Percentiles rank a stretch among this genome's conserved stretches.
phyloP scores from a whole-genome alignment of 2,113 vertebrate species.

The Gulo gulo region DNA sequence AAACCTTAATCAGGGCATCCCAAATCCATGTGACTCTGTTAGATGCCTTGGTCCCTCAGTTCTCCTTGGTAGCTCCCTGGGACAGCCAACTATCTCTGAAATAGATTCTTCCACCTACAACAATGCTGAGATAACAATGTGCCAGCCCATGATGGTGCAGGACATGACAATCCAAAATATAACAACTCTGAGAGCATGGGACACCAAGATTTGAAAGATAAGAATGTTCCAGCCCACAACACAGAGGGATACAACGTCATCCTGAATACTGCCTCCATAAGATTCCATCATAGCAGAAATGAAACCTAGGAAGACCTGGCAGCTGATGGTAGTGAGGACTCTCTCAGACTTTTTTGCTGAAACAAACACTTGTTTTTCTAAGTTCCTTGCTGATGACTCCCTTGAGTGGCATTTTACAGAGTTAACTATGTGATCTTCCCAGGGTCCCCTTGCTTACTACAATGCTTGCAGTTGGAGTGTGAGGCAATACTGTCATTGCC shows the following conservation, averaged over 20 bases:
- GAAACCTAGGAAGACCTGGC: not conserved
- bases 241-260: not conserved
- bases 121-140: not conserved
- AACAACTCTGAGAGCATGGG: not conserved
- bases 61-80: not conserved
- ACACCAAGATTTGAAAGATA: not conserved
- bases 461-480: not conserved
- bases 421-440: not conserved
- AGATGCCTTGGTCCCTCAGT: not conserved
- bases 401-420: not conserved
- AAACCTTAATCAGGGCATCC: not conserved
- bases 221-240: not conserved
- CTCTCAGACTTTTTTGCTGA: not conserved
- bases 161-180: not conserved
- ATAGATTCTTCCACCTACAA: not conserved
- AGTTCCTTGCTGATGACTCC: not conserved
- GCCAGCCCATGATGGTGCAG: not conserved
- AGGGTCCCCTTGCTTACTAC: not conserved
- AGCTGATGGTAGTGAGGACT: not conserved
- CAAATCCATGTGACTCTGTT: not conserved
- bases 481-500: not conserved
- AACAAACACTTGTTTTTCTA: not conserved
- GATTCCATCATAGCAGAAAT: not conserved
- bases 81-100: not conserved
- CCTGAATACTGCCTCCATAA: not conserved